Base-by-base conservation (phyloP, 1,140 invertebrate species). In the Drosophila equinoxialis region DNA sequence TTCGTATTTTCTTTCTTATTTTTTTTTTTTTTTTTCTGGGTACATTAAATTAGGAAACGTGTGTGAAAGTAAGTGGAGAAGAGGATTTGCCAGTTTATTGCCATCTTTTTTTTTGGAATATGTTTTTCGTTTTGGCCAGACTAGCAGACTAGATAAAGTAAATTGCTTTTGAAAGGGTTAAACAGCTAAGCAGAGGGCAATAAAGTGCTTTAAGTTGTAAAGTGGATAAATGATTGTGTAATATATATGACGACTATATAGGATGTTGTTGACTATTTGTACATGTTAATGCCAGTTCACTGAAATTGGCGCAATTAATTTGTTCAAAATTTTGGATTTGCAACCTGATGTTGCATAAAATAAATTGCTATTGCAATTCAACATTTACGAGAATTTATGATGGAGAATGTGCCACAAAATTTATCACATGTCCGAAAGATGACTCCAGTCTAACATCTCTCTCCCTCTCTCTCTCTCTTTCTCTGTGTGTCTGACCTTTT, bases 11-110 rank as follows among this genome's bases (percentile, higher is more conserved):
- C 42, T 45, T 45, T 14, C n/a, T 42, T 42, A 3, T 20, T 66
- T 68, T 68, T 63, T 51, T 30, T 30, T 30, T 0, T 51, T 11
- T 51, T 48, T 51, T 23, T 20, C 4, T 51, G 17, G 45, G 59
- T 87, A 83, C 76, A 87, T 86, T 87, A 87, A 87, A 86, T 86
- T 86, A 87, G 69, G 65, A 73, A 81, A 45, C 30, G n/a, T 51
- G 45, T 51, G 45, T 20, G 20, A 20, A 45, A 37, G 7, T 23
- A 11, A 0, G 45, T 51, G 8, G 3, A 2, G 3, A 63, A 45
- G 11, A 39, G 42, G 33, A 54, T 48, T 23, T 14, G 5, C 6
- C 60, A 39, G 17, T 48, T 14, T 45, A 30, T 41, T 33, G 39
- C 72, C 74, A 45, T 68, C 65, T 66, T 30, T 30, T 76, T 30